Evolutionary conservation across 1,140 invertebrate genomes (phyloP).

Genomic region (Thaumetopoea pityocampa): DNA sequence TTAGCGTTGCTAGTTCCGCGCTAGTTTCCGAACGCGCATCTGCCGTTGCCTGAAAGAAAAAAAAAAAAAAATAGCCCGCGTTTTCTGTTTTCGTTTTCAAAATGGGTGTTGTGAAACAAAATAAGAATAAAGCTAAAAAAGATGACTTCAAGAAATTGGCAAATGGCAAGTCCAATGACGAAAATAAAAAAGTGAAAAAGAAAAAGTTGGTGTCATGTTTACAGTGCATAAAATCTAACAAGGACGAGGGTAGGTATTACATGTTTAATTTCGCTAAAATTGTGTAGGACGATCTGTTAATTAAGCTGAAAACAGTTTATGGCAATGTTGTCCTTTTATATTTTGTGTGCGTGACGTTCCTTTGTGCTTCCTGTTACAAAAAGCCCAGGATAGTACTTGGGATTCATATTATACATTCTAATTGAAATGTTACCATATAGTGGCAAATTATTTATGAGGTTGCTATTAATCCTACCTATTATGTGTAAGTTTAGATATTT

Average conservation of each 20-base stretch:
- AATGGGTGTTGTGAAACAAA: conserved; percentile 69
- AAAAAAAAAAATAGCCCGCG: conserved; percentile 32
- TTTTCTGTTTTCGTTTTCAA: conserved; percentile 25
- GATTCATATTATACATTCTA: too few relatives aligned
- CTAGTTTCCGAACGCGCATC: conserved; percentile 65
- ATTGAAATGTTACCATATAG: too few relatives aligned
- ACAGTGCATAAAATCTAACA: conserved; percentile 63
- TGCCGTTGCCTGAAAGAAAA: conserved; percentile 36
- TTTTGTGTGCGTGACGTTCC: too few relatives aligned
- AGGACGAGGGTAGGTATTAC: conserved; percentile 63
- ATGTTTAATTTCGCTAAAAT: conserved; percentile 13
- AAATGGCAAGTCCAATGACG: conserved; percentile 53
- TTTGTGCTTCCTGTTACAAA: too few relatives aligned
- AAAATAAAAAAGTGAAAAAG: conserved; percentile 67
- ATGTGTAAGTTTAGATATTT: too few relatives aligned
- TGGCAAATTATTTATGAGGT: too few relatives aligned
- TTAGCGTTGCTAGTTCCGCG: conserved; percentile 61
- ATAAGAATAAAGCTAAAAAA: conserved; percentile 50
- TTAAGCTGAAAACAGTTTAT: neutral
- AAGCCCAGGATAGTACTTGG: too few relatives aligned
- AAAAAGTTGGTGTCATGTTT: conserved; percentile 71
- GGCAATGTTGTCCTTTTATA: too few relatives aligned
- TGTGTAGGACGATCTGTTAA: neutral
- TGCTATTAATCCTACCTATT: too few relatives aligned
- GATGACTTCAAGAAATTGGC: conserved; percentile 40